Conservation (phyloP, 2,888 invertebrate genomes). For the Drosophila lutescens region DNA sequence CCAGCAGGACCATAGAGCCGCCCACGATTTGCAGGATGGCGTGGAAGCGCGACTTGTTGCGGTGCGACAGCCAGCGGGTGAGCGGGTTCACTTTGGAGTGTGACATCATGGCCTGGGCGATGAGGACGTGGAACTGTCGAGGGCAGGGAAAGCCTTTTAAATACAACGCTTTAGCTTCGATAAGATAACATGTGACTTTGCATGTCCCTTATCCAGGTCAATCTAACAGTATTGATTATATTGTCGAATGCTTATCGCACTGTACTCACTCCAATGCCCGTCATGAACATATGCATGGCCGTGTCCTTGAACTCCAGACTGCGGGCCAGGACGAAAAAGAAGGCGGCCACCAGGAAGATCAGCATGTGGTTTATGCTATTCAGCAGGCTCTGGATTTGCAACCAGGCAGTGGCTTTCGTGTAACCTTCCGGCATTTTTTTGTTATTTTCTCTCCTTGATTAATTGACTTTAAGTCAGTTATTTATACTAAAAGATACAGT, state of each 20-base stretch:
- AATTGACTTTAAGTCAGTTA: not conserved
- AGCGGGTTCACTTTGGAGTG: slow-evolving; percentile 82
- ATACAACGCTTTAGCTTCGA: slow-evolving; percentile 3
- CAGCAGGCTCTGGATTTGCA: slow-evolving; percentile 76
- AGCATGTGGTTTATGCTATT: slow-evolving; percentile 82
- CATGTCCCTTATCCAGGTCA: slow-evolving; percentile 11
- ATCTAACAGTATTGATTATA: slow-evolving; percentile 9
- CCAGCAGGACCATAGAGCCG: slow-evolving; percentile 79
- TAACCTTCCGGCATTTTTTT: slow-evolving; percentile 50
- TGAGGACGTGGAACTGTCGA: slow-evolving; percentile 80
- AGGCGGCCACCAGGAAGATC: slow-evolving; percentile 78
- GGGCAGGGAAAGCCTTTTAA: slow-evolving; percentile 10
- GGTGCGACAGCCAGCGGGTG: slow-evolving; percentile 79
- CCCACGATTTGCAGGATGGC: slow-evolving; percentile 81
- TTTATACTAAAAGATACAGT: slow-evolving; percentile 6
- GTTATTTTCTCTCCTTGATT: not conserved
- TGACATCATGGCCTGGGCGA: slow-evolving; percentile 82
- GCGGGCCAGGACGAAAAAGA: slow-evolving; percentile 78
- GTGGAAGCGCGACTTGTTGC: slow-evolving; percentile 81
- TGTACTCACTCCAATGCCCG: slow-evolving; percentile 77
- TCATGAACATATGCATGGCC: slow-evolving; percentile 82
- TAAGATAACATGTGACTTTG: slow-evolving; percentile 37
- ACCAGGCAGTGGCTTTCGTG: slow-evolving; percentile 53
- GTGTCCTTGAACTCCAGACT: slow-evolving; percentile 79
- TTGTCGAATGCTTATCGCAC: slow-evolving; percentile 1